phyloP scores from a whole-genome alignment of 2,888 invertebrate genomes.

The Mesopsocus fuscifrons region DNA sequence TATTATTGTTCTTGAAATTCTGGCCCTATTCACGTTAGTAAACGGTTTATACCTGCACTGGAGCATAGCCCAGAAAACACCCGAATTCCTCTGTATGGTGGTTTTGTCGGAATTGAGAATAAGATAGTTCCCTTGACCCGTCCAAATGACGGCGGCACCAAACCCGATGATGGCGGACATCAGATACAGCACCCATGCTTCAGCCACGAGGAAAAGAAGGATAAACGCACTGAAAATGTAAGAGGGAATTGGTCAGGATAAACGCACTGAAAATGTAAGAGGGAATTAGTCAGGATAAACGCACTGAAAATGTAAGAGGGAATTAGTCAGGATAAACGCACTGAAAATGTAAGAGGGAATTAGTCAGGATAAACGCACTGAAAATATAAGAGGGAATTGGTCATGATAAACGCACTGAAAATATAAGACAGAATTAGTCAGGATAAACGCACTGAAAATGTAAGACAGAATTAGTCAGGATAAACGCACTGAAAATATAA shows the following conservation, averaged over 20 bases:
- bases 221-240: slow-evolving; percentile 60
- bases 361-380: background rate
- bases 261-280: background rate
- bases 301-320: background rate
- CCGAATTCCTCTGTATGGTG: slow-evolving; percentile 85
- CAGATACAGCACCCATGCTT: slow-evolving; percentile 63
- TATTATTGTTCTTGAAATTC: no score
- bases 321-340: background rate
- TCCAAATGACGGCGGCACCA: slow-evolving; percentile 92
- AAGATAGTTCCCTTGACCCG: slow-evolving; percentile 82
- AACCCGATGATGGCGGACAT: slow-evolving; percentile 73
- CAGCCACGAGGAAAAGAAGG: slow-evolving; percentile 66
- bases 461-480: no score
- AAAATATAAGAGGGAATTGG: background rate
- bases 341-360: background rate
- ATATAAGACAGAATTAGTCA: no score
- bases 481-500: no score
- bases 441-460: no score
- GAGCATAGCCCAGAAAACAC: slow-evolving; percentile 92
- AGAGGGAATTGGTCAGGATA: slow-evolving; percentile 11
- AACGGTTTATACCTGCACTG: slow-evolving; percentile 86
- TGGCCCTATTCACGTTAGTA: no score
- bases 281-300: slow-evolving; percentile 4
- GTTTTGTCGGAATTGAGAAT: slow-evolving; percentile 74
- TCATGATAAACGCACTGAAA: no score